These are phyloP conservation scores for Athene cunicularia DNA, from an alignment of 2,113 vertebrate species.

Conservation along the genomic window DNA sequence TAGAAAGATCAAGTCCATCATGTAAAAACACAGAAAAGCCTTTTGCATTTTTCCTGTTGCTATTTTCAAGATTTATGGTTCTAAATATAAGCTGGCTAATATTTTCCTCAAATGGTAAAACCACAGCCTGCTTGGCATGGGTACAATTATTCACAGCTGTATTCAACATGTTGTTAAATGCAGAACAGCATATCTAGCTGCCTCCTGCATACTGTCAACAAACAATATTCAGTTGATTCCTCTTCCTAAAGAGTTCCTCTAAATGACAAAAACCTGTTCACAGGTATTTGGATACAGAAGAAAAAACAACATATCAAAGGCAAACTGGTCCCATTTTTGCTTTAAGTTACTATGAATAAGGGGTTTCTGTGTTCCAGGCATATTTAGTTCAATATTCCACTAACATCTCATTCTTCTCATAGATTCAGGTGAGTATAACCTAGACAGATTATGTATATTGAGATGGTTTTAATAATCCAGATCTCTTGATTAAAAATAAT, in stretches of 20 bases:
- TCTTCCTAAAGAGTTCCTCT: neutral
- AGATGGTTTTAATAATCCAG: neutral
- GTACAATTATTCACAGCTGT: constrained; percentile 56
- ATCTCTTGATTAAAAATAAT: neutral
- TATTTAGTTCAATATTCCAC: neutral
- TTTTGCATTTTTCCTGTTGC: neutral
- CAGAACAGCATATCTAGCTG: constrained; percentile 22
- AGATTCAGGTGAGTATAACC: neutral
- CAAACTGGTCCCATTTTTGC: neutral
- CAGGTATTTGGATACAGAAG: neutral
- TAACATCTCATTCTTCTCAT: neutral
- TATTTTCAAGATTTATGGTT: constrained; percentile 49
- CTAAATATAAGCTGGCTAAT: constrained; percentile 44
- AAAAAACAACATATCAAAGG: neutral
- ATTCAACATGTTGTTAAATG: constrained; percentile 48
- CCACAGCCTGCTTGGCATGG: constrained; percentile 29
- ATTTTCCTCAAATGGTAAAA: constrained; percentile 31
- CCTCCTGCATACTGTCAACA: neutral
- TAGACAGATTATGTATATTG: neutral
- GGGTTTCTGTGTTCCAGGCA: neutral
- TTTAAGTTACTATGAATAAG: neutral
- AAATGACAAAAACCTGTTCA: neutral
- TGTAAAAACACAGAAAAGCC: neutral
- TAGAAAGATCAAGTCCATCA: neutral
- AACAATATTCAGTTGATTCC: constrained; percentile 18